Conservation (phyloP, 2,797 vertebrate genomes). For the Falco berigora region DNA sequence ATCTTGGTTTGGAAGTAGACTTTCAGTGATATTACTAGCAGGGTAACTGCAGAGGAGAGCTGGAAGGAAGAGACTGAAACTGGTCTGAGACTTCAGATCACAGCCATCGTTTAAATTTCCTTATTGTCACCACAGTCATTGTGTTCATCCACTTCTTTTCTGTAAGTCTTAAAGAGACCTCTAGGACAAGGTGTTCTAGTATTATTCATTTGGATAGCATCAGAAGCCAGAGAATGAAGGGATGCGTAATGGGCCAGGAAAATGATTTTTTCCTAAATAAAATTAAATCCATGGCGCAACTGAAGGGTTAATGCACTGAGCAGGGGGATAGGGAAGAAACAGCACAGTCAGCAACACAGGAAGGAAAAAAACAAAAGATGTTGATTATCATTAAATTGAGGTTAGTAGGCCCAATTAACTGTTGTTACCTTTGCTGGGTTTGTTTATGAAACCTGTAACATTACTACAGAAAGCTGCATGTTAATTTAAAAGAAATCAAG, state of each 20-base stretch:
- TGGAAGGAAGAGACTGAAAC: not conserved
- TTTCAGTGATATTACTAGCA: not conserved
- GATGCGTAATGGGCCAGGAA: not conserved
- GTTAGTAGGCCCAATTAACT: not conserved
- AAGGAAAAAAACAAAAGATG: not conserved
- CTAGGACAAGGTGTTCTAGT: not conserved
- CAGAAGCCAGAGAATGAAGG: not conserved
- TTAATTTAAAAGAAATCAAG: slow-evolving; percentile 27
- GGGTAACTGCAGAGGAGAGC: not conserved
- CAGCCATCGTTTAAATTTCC: not conserved
- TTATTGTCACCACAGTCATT: not conserved
- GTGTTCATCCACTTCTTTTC: not conserved
- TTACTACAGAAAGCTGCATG: not conserved
- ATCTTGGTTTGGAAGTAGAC: not conserved
- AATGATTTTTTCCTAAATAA: not conserved
- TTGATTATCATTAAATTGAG: not conserved
- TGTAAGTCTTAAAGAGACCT: not conserved
- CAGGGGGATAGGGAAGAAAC: not conserved
- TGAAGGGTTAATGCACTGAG: not conserved
- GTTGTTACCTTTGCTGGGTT: slow-evolving; percentile 5
- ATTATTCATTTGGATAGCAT: not conserved
- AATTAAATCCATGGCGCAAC: not conserved
- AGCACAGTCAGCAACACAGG: not conserved
- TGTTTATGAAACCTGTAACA: slow-evolving; percentile 8
- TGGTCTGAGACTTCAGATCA: not conserved